These are phyloP conservation scores for Pseudomyrmex cubaensis DNA, from an alignment of 1,140 invertebrate genomes.

Conservation along the genomic window DNA sequence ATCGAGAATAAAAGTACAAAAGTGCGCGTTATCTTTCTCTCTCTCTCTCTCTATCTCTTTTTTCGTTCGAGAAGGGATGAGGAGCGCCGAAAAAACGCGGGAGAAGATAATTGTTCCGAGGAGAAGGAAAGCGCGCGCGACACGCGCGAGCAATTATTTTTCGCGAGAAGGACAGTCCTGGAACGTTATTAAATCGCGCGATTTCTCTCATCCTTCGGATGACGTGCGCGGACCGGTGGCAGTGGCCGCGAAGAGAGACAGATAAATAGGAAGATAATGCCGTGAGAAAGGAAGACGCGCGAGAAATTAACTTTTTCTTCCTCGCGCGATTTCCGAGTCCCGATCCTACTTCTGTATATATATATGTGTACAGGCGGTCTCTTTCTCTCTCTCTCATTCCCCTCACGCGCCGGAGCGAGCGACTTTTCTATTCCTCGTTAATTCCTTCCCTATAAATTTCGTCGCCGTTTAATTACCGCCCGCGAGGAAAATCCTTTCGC, in stretches of 20 bases:
- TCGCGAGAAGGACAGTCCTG: slow-evolving; percentile 47
- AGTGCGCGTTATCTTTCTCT: too few relatives aligned
- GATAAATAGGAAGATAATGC: slow-evolving; percentile 66
- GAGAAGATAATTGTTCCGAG: slow-evolving; percentile 47
- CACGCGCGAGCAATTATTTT: slow-evolving; percentile 65
- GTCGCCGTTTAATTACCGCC: slow-evolving; percentile 41
- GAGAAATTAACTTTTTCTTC: slow-evolving; percentile 62
- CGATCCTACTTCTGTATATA: background rate
- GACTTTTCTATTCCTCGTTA: slow-evolving; percentile 18
- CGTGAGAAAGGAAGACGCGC: slow-evolving; percentile 29
- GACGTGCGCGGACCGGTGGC: slow-evolving; percentile 1
- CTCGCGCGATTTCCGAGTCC: slow-evolving; percentile 47
- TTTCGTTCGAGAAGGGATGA: background rate
- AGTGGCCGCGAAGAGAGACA: slow-evolving; percentile 39
- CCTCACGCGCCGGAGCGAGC: background rate
- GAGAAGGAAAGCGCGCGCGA: slow-evolving; percentile 24
- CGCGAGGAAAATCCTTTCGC: background rate
- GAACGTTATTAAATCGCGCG: slow-evolving; percentile 66
- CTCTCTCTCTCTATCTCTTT: too few relatives aligned
- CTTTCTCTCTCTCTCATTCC: too few relatives aligned
- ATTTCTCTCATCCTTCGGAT: slow-evolving; percentile 61
- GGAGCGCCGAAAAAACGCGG: background rate
- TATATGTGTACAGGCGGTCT: background rate
- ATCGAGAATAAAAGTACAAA: slow-evolving; percentile 54
- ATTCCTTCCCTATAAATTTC: slow-evolving; percentile 31